Percentiles rank a stretch among this genome's conserved stretches.
These are phyloP conservation scores for Empis livida DNA, from an alignment of 2,888 invertebrate genomes.

Conservation along the genomic window DNA sequence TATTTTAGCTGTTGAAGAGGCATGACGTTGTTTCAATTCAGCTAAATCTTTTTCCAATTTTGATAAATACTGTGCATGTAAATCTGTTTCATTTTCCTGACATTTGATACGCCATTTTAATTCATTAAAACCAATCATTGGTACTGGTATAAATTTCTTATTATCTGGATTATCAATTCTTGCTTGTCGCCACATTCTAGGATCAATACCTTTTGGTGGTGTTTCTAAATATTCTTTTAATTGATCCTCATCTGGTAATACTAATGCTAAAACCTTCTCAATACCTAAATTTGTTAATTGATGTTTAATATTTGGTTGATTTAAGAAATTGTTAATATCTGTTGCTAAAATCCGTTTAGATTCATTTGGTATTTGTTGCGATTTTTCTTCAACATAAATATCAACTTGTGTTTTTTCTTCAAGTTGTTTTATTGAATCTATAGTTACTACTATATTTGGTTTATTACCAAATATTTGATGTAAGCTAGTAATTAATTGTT, in stretches of 20 bases:
- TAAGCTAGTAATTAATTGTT: constrained; percentile 52
- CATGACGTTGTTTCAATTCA: constrained; percentile 67
- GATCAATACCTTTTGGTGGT: constrained; percentile 87
- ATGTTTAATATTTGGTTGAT: constrained; percentile 54
- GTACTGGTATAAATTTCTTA: constrained; percentile 78
- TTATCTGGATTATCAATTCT: constrained; percentile 92
- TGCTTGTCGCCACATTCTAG: constrained; percentile 90
- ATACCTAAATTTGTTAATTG: constrained; percentile 64
- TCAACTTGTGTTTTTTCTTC: constrained; percentile 66
- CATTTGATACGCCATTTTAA: constrained; percentile 67
- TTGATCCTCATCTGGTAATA: constrained; percentile 63
- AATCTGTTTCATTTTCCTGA: constrained; percentile 70
- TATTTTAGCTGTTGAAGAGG: constrained; percentile 65
- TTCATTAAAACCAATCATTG: constrained; percentile 82
- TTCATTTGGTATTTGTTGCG: constrained; percentile 45
- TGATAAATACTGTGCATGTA: constrained; percentile 69
- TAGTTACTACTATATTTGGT: constrained; percentile 64
- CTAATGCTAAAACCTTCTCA: constrained; percentile 54
- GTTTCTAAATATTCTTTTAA: constrained; percentile 78
- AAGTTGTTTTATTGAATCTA: constrained; percentile 65
- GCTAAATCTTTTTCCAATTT: constrained; percentile 65
- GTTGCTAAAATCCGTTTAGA: constrained; percentile 57
- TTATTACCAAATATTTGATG: constrained; percentile 67
- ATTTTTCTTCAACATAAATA: constrained; percentile 59
- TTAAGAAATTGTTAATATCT: constrained; percentile 56